Percentiles rank a stretch among this genome's conserved stretches.
Conservation (phyloP, 2,113 vertebrate genomes). For the Apus apus region DNA sequence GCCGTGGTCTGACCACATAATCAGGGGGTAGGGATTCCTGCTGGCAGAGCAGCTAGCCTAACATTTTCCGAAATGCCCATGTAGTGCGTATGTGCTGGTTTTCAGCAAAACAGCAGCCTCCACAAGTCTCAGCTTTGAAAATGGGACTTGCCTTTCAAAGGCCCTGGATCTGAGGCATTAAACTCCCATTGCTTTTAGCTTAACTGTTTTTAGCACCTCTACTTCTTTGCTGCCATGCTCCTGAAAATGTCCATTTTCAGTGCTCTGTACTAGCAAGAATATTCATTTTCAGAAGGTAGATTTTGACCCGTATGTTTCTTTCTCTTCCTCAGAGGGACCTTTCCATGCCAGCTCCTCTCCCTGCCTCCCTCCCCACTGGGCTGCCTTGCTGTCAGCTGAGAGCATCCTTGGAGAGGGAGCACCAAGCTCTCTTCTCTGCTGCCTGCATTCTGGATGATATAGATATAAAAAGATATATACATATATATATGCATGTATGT, state of each 20-base stretch:
- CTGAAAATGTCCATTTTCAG: neutral
- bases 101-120: neutral
- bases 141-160: neutral
- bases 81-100: neutral
- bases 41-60: neutral
- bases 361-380: rapidly evolving
- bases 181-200: neutral
- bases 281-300: neutral
- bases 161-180: neutral
- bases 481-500: too few relatives aligned
- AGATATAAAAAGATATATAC: too few relatives aligned
- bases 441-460: neutral
- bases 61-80: neutral
- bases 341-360: neutral
- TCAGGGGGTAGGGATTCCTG: neutral
- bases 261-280: neutral
- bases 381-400: neutral
- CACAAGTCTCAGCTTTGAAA: neutral
- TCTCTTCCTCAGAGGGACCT: neutral
- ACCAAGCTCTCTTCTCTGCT: neutral
- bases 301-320: neutral
- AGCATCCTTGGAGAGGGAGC: neutral
- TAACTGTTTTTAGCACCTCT: neutral
- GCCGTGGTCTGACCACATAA: neutral
- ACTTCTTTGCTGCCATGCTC: neutral